These are phyloP conservation scores for Chaetogeoica ovagalla DNA, from an alignment of 2,888 invertebrate species.

Conservation along the genomic window DNA sequence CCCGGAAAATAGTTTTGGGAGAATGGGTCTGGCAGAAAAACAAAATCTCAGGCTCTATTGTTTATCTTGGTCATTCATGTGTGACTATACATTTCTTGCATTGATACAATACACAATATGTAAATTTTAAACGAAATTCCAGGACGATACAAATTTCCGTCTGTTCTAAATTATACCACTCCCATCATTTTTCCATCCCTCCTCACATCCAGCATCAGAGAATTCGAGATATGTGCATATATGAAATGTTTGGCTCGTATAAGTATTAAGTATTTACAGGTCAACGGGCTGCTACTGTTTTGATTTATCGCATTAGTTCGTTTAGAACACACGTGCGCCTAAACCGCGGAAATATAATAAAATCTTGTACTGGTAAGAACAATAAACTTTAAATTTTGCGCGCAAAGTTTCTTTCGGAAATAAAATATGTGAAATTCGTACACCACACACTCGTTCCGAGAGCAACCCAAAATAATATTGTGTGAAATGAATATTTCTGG, in stretches of 20 bases:
- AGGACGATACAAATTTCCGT: constrained; percentile 34
- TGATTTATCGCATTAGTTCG: constrained; percentile 47
- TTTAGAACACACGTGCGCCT: constrained; percentile 7
- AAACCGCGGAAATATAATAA: constrained; percentile 33
- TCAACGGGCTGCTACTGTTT: constrained; percentile 37
- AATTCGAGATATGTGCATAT: neutral
- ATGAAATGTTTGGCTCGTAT: constrained; percentile 29
- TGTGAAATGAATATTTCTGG: constrained; percentile 4
- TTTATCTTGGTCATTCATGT: constrained; percentile 25
- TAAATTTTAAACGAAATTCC: constrained; percentile 27
- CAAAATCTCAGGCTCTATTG: constrained; percentile 21
- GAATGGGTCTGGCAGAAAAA: neutral
- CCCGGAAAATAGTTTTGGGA: constrained; percentile 3
- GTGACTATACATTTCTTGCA: neutral
- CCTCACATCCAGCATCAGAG: no score
- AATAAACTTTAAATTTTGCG: constrained; percentile 16
- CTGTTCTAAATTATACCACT: constrained; percentile 31
- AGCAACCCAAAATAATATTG: neutral
- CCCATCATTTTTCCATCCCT: no score
- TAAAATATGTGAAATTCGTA: constrained; percentile 14
- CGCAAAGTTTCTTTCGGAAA: constrained; percentile 34
- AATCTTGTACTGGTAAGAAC: constrained; percentile 3
- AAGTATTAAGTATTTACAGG: constrained; percentile 39
- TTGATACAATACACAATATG: neutral
- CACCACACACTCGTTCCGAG: neutral